These are phyloP conservation scores for Selene dorsalis DNA, from an alignment of 2,797 vertebrate species.

Conservation along the genomic window DNA sequence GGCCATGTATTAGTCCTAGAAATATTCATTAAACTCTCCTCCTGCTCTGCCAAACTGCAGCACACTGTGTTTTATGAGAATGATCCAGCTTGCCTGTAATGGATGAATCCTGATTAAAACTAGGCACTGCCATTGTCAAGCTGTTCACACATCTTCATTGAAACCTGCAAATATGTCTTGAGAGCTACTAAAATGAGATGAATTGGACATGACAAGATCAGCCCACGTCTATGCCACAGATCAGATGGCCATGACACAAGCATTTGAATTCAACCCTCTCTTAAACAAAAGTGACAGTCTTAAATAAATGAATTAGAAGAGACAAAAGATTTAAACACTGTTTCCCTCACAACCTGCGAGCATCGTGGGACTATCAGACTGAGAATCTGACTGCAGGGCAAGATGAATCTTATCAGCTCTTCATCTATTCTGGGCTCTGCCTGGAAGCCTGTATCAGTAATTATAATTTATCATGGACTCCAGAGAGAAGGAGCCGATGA, in stretches of 20 bases:
- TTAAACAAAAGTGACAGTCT: conserved; percentile 81
- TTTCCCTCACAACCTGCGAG: conserved; percentile 55
- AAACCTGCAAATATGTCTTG: conserved; percentile 67
- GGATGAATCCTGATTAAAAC: conserved; percentile 72
- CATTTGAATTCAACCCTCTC: conserved; percentile 69
- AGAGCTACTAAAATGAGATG: conserved; percentile 67
- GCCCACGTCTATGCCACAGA: conserved; percentile 58
- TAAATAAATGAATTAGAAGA: conserved; percentile 81
- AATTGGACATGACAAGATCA: conserved; percentile 79
- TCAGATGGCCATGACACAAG: conserved; percentile 76
- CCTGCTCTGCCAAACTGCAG: conserved; percentile 37
- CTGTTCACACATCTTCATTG: conserved; percentile 40
- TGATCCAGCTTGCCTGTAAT: conserved; percentile 48
- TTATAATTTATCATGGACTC: conserved; percentile 67
- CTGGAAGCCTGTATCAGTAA: conserved; percentile 57
- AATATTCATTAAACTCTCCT: conserved; percentile 50
- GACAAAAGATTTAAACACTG: conserved; percentile 76
- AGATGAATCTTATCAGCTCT: conserved; percentile 68
- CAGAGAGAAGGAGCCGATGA: conserved; percentile 59
- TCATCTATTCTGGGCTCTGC: conserved; percentile 62
- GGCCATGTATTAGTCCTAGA: conserved; percentile 14
- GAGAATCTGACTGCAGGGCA: conserved; percentile 65
- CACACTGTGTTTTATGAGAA: conserved; percentile 51
- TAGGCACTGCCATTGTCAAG: conserved; percentile 40
- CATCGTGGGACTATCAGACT: conserved; percentile 59